Percentiles rank a stretch among this genome's conserved stretches.
Conservation (phyloP, 2,888 invertebrate species). For the Mimas tiliae region DNA sequence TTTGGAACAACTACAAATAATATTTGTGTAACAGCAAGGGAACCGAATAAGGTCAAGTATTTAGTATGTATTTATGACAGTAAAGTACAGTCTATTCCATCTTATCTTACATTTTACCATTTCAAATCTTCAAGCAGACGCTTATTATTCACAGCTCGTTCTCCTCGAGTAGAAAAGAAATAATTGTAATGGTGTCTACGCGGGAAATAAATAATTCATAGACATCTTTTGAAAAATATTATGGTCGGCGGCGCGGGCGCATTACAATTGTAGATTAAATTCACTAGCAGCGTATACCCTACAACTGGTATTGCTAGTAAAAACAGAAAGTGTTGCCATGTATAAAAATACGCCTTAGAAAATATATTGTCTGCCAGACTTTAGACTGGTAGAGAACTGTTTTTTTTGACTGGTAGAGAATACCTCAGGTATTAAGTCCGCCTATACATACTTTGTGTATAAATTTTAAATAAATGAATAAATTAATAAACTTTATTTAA, state of each 20-base stretch:
- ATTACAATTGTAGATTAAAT: conserved; percentile 77
- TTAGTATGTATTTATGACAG: conserved; percentile 10
- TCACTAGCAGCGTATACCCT: conserved; percentile 33
- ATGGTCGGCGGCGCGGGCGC: conserved; percentile 66
- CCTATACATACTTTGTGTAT: no score
- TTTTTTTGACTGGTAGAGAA: no score
- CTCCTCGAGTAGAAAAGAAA: conserved; percentile 73
- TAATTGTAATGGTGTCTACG: conserved; percentile 78
- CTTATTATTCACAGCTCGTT: conserved; percentile 72
- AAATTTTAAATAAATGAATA: no score
- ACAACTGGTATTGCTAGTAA: conserved; percentile 37
- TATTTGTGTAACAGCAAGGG: background rate
- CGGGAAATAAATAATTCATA: conserved; percentile 78
- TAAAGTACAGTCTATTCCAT: conserved; percentile 31
- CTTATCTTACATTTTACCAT: conserved; percentile 47
- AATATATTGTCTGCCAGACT: background rate
- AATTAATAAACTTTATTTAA: no score
- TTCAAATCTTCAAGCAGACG: conserved; percentile 43
- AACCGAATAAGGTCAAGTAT: background rate
- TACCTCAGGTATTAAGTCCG: no score
- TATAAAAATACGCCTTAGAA: conserved; percentile 19
- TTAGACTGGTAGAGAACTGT: background rate
- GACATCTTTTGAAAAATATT: conserved; percentile 77
- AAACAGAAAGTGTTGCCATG: conserved; percentile 35
- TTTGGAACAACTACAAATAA: no score